Conservation (phyloP, 2,797 vertebrate genomes). For the Tragopan temminckii region DNA sequence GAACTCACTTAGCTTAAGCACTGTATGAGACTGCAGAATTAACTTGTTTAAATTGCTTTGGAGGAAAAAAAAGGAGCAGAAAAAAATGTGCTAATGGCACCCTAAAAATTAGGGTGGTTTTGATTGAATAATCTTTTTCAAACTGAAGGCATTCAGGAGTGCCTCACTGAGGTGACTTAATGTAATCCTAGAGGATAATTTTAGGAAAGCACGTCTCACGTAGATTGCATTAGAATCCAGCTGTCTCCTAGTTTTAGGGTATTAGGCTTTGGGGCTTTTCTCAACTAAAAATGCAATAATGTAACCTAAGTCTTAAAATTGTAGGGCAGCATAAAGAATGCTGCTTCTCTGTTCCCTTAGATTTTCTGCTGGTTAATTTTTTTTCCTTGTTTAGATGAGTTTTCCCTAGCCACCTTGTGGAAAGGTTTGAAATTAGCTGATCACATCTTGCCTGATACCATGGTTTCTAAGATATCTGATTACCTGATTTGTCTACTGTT, state of each 20-base stretch:
- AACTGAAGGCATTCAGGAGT: background rate
- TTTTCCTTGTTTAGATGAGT: background rate
- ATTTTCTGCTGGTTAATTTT: background rate
- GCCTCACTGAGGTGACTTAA: background rate
- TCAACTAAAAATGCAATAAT: background rate
- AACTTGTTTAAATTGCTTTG: background rate
- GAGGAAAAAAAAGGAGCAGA: background rate
- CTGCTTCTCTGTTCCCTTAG: background rate
- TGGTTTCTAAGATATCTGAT: background rate
- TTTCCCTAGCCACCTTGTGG: background rate
- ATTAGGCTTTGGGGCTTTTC: background rate
- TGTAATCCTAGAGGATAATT: background rate
- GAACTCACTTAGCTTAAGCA: rapidly evolving
- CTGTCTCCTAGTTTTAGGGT: background rate
- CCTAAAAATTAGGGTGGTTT: background rate
- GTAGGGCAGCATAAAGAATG: too few species aligned
- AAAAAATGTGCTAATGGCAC: background rate
- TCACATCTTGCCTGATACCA: background rate
- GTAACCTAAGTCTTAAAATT: background rate
- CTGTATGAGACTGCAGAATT: background rate
- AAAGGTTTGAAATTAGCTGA: background rate
- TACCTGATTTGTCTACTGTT: background rate
- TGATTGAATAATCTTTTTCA: background rate
- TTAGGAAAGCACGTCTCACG: background rate
- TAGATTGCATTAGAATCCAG: background rate